Evolutionary conservation across 1,140 invertebrate genomes (phyloP).

Genomic region (Calephelis virginiensis): DNA sequence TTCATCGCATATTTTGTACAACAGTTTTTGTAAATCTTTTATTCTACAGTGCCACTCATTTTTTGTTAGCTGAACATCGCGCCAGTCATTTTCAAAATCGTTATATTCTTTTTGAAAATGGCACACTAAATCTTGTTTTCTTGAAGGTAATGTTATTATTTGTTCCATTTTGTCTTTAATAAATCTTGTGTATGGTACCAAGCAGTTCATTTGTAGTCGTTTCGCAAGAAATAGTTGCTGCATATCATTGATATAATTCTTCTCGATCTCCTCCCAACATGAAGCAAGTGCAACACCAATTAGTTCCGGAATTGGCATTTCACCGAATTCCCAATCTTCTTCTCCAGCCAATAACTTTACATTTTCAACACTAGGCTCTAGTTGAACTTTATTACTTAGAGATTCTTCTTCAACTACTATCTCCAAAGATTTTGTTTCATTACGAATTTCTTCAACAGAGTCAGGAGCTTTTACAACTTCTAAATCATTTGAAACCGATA

Average conservation of each 20-base stretch:
- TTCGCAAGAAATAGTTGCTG: slow-evolving; percentile 78
- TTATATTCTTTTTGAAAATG: slow-evolving; percentile 80
- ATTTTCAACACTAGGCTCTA: slow-evolving; percentile 40
- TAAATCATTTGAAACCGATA: slow-evolving; percentile 42
- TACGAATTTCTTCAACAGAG: slow-evolving; percentile 36
- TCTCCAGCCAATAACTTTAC: slow-evolving; percentile 72
- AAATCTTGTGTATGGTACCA: slow-evolving; percentile 77
- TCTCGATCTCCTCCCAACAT: slow-evolving; percentile 79
- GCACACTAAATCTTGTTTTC: slow-evolving; percentile 76
- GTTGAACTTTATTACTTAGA: slow-evolving; percentile 30
- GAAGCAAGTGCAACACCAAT: slow-evolving; percentile 68
- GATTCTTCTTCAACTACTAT: slow-evolving; percentile 41
- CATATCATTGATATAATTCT: slow-evolving; percentile 75
- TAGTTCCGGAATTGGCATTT: slow-evolving; percentile 58
- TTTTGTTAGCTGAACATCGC: slow-evolving; percentile 70
- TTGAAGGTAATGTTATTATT: slow-evolving; percentile 76
- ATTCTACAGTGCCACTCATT: slow-evolving; percentile 73
- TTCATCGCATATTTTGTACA: slow-evolving; percentile 77
- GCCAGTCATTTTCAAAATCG: slow-evolving; percentile 77
- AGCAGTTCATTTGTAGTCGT: slow-evolving; percentile 69
- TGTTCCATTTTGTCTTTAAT: slow-evolving; percentile 74
- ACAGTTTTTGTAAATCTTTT: slow-evolving; percentile 55
- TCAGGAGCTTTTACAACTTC: slow-evolving; percentile 49
- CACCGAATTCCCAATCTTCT: slow-evolving; percentile 75
- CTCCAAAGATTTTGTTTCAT: slow-evolving; percentile 34